Conservation (phyloP, 2,888 invertebrate species). For the Metallyticus violacea region DNA sequence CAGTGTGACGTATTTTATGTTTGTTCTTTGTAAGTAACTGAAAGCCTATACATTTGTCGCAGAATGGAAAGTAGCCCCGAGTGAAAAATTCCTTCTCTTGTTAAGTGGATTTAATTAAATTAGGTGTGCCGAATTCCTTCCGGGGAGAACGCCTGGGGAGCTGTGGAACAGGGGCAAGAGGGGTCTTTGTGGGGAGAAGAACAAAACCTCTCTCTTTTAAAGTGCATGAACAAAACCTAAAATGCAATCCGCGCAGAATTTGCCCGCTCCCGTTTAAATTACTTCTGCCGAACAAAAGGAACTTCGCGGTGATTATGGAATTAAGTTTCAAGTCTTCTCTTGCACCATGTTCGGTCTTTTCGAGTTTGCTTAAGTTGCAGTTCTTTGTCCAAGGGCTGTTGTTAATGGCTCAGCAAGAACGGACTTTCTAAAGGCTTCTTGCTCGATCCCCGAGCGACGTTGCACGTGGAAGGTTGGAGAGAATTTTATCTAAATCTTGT, state of each 20-base stretch:
- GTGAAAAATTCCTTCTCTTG: too few species aligned
- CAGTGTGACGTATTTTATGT: neutral
- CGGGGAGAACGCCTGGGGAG: too few species aligned
- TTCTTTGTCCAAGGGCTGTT: neutral
- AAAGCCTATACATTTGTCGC: neutral
- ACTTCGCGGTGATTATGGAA: neutral
- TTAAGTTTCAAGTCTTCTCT: neutral
- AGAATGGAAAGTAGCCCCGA: neutral
- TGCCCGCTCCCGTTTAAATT: too few species aligned
- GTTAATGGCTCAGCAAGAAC: neutral
- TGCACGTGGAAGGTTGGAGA: neutral
- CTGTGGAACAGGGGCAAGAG: too few species aligned
- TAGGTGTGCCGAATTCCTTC: neutral
- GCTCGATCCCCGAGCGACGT: neutral
- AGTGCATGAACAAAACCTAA: neutral
- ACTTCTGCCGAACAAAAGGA: neutral
- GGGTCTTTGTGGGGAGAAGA: too few species aligned
- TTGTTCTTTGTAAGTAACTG: neutral
- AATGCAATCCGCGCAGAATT: neutral
- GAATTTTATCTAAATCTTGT: neutral
- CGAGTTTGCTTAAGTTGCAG: neutral
- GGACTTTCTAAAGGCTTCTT: neutral
- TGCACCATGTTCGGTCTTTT: neutral
- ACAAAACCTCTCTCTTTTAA: neutral
- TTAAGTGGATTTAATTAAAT: neutral